phyloP scores from a whole-genome alignment of 2,888 invertebrate species.

The Coelinius sp. region DNA sequence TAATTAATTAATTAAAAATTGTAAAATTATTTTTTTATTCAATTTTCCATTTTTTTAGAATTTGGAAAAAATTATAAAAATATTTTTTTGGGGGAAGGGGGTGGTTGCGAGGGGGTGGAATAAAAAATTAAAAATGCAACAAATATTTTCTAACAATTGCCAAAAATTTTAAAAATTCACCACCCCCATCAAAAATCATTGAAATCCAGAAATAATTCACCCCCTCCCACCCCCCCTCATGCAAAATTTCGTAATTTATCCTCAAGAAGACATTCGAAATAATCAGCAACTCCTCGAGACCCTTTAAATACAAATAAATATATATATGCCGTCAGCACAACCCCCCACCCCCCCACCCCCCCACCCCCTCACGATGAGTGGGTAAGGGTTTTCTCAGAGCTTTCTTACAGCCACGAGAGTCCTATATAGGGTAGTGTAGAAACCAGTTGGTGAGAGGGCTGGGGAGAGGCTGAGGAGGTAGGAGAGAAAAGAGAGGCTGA shows the following conservation, averaged over 20 bases:
- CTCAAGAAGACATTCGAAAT: slow-evolving; percentile 11
- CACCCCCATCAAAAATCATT: neutral
- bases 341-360: neutral
- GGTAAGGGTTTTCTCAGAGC: slow-evolving; percentile 67
- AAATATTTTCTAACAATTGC: neutral
- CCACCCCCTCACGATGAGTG: slow-evolving; percentile 42
- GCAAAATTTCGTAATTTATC: neutral
- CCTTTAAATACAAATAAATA: slow-evolving; percentile 40
- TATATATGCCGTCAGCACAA: slow-evolving; percentile 42
- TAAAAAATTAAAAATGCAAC: neutral
- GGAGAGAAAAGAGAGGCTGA: slow-evolving; percentile 45
- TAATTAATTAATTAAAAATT: slow-evolving; percentile 24
- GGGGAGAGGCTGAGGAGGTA: slow-evolving; percentile 42
- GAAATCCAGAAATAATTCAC: neutral
- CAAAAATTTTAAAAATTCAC: too few species aligned
- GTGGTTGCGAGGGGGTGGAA: too few species aligned
- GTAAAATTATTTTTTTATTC: slow-evolving; percentile 46
- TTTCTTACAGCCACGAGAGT: slow-evolving; percentile 60
- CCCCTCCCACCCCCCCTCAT: neutral
- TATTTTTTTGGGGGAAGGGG: too few species aligned
- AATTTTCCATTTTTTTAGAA: slow-evolving; percentile 25
- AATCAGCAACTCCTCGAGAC: slow-evolving; percentile 36
- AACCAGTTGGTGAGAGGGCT: slow-evolving; percentile 36
- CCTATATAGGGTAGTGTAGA: slow-evolving; percentile 4
- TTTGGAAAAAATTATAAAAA: slow-evolving; percentile 8